Evolutionary conservation across 2,797 vertebrate species (phyloP).

Genomic region (Lagorchestes hirsutus): DNA sequence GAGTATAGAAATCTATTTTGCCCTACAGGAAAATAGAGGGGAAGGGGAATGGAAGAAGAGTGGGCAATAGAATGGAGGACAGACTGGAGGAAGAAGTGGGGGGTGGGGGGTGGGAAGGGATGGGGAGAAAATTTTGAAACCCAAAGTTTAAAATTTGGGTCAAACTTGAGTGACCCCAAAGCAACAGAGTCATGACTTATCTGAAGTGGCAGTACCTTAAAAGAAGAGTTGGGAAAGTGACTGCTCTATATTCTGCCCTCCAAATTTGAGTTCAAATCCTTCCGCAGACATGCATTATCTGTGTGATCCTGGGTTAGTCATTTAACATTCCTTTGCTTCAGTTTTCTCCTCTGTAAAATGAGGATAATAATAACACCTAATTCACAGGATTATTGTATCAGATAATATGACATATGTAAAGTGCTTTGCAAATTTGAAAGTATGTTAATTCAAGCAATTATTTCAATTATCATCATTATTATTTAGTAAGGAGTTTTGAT

Average conservation of each 20-base stretch:
- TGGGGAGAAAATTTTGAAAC: not conserved
- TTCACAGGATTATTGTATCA: not conserved
- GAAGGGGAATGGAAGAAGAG: too few species aligned
- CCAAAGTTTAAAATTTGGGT: not conserved
- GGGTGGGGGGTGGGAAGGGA: too few species aligned
- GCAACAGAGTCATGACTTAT: not conserved
- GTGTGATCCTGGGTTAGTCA: not conserved
- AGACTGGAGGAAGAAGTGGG: too few species aligned
- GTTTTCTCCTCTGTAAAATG: not conserved
- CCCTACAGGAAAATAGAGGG: too few species aligned
- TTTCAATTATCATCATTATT: not conserved
- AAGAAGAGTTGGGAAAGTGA: not conserved
- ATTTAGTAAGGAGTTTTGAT: not conserved
- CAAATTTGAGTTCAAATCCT: not conserved
- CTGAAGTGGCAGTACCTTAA: not conserved
- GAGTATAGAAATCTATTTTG: too few species aligned
- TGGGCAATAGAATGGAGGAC: too few species aligned
- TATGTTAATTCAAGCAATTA: not conserved
- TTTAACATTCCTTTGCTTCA: not conserved
- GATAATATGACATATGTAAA: not conserved
- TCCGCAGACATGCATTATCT: not conserved
- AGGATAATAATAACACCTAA: not conserved
- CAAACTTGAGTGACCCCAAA: not conserved
- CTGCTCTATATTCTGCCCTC: not conserved
- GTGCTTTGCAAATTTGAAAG: not conserved